Conservation (phyloP, 30 jellyfish, hydroid and myxozoan genomes). For the Hydractinia echinata region DNA sequence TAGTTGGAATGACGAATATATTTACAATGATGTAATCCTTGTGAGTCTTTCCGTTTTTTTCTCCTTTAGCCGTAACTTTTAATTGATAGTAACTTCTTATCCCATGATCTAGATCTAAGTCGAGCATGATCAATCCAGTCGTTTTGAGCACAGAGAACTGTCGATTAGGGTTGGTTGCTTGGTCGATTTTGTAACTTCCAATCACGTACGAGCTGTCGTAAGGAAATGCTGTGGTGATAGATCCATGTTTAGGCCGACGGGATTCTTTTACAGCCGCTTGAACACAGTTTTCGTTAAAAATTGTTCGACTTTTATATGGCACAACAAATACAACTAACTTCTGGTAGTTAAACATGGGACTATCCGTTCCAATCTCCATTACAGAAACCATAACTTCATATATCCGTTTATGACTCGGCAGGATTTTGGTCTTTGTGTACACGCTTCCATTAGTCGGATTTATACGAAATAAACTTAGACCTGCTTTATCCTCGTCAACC, state of each 20-base stretch:
- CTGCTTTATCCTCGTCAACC: conserved; percentile 23
- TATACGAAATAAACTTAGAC: conserved; percentile 38
- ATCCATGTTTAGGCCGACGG: conserved; percentile 6
- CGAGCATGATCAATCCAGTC: conserved; percentile 27
- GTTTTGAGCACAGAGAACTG: conserved; percentile 23
- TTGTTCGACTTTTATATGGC: background rate
- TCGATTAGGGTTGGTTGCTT: background rate
- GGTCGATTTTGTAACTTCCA: background rate
- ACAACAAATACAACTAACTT: conserved; percentile 29
- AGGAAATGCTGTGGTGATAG: background rate
- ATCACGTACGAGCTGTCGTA: background rate
- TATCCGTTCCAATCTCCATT: conserved; percentile 16
- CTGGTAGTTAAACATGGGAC: conserved; percentile 12
- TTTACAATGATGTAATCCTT: conserved; percentile 26
- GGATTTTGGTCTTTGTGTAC: conserved; percentile 27
- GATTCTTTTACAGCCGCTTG: conserved; percentile 3
- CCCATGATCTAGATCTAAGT: background rate
- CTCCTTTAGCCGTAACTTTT: conserved; percentile 23
- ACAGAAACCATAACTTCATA: conserved; percentile 21
- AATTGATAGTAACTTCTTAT: conserved; percentile 11
- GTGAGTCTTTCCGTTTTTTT: background rate
- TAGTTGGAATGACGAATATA: conserved; percentile 26
- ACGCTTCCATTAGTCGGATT: conserved; percentile 60
- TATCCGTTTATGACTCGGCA: background rate
- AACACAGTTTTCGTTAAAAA: conserved; percentile 15